Base-by-base conservation (phyloP, 2,113 vertebrate species). In the Carassius gibelio region DNA sequence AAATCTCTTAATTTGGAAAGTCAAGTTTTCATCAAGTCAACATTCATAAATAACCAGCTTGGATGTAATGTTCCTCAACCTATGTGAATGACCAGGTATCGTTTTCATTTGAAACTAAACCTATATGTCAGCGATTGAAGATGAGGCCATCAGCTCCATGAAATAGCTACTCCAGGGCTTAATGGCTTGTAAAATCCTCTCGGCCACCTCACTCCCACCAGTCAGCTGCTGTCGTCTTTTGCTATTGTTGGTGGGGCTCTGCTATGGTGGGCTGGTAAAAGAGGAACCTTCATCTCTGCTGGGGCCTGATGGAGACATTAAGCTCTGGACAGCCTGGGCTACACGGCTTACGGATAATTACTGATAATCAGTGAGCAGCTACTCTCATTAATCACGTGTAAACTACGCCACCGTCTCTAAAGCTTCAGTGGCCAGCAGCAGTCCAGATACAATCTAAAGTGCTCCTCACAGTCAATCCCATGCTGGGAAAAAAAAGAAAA, bases 311-410 rank as follows among this genome's bases (percentile, higher is more conserved):
- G 89, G 93, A 94, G 91, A 93, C 91, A 93, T 94, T 92, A 94
- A 90, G 89, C 88, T 82, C 86, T 84, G 86, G 86, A 90, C 87
- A 80, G 76, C 88, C 84, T 75, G 69, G 81, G 84, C 87, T 87
- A 90, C 90, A 91, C 90, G 91, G 92, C 93, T 91, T 92, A 91
- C 80, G 85, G 90, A 89, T 93, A 94, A 94, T 95, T 94, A 91
- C 91, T 85, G 91, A 91, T 94, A 93, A 94, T 93, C 90, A 90
- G 92, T 81, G 89, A 90, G 90, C 92, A 93, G 91, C 91, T 86
- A 86, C 34, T 90, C 92, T 90, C 91, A 93, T 93, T 93, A 87
- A 93, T 94, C 91, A 94, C 88, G 57, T 79, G 64, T 68, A 87
- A 89, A 91, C 81, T 74, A 82, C 85, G 87, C 90, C 92, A 92